Conservation (phyloP, 2,797 vertebrate genomes). For the Scomberomorus guttatus region DNA sequence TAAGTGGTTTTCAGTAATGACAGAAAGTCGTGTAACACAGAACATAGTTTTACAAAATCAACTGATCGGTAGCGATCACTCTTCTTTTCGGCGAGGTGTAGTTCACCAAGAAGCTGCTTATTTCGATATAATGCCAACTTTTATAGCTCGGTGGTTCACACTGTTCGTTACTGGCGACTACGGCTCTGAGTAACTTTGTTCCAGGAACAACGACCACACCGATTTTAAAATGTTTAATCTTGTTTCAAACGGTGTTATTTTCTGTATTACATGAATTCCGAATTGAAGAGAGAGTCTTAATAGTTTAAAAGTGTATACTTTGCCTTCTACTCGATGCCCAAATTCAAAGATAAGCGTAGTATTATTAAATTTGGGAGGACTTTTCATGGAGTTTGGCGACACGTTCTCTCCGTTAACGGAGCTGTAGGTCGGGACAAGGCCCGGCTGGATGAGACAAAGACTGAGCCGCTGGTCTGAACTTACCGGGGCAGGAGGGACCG, state of each 20-base stretch:
- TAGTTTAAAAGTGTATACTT: accelerated
- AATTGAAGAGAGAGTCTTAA: not conserved
- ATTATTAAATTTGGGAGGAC: not conserved
- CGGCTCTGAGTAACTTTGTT: constrained; percentile 53
- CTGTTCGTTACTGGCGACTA: not conserved
- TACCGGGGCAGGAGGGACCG: constrained; percentile 72
- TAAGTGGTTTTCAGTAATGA: not conserved
- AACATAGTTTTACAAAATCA: accelerated
- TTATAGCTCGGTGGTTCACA: not conserved
- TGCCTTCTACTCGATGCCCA: accelerated
- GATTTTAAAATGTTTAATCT: not conserved
- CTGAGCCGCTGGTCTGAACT: constrained; percentile 67
- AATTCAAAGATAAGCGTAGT: not conserved
- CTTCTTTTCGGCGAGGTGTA: constrained; percentile 42
- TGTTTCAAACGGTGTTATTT: accelerated
- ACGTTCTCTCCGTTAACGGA: constrained; percentile 34
- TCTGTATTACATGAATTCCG: constrained; percentile 10
- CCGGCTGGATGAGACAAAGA: constrained; percentile 83
- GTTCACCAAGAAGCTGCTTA: accelerated
- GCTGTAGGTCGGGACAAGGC: constrained; percentile 66
- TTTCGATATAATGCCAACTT: constrained; percentile 38
- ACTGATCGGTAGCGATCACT: accelerated
- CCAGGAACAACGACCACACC: not conserved
- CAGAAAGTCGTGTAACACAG: accelerated
- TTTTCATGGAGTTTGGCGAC: constrained; percentile 58